phyloP scores from a whole-genome alignment of 2,797 vertebrate genomes.

The Hemibagrus guttatus region DNA sequence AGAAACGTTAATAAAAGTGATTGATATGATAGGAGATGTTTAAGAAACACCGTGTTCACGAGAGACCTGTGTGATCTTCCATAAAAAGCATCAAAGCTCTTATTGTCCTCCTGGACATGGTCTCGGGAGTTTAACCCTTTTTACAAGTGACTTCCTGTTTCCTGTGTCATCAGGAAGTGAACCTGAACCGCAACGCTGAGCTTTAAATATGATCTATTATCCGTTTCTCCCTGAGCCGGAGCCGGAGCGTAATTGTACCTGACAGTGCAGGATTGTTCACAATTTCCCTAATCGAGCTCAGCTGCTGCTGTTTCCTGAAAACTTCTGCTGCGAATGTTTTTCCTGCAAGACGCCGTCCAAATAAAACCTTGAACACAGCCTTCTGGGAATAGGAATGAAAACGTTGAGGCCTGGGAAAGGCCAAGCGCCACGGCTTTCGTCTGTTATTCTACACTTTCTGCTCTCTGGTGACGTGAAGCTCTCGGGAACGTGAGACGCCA shows the following conservation, averaged over 20 bases:
- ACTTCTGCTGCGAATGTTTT: conserved; percentile 57
- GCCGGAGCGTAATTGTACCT: conserved; percentile 54
- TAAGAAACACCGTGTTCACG: conserved; percentile 48
- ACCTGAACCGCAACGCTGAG: conserved; percentile 39
- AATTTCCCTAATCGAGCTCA: conserved; percentile 66
- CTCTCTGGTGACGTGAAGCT: conserved; percentile 56
- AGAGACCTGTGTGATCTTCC: conserved; percentile 40
- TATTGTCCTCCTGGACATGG: conserved; percentile 52
- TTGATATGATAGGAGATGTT: conserved; percentile 37
- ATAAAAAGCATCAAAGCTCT: conserved; percentile 52
- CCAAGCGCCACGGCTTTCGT: conserved; percentile 56
- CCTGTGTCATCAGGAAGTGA: conserved; percentile 44
- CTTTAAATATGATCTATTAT: conserved; percentile 7
- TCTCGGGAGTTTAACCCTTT: conserved; percentile 37
- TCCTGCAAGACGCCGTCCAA: conserved; percentile 66
- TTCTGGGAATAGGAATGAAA: conserved; percentile 53
- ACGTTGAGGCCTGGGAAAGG: conserved; percentile 48
- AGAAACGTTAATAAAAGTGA: conserved; percentile 36
- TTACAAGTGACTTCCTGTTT: conserved; percentile 57
- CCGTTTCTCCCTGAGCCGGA: background rate
- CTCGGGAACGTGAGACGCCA: conserved; percentile 41
- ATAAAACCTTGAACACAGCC: conserved; percentile 59
- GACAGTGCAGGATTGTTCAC: conserved; percentile 59
- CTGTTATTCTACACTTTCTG: conserved; percentile 67
- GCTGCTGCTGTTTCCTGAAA: conserved; percentile 68